Evolutionary conservation across 2,888 invertebrate species (phyloP), one percentile per base, ranked within the genome.

Genomic region (Volucella bombylans): DNA sequence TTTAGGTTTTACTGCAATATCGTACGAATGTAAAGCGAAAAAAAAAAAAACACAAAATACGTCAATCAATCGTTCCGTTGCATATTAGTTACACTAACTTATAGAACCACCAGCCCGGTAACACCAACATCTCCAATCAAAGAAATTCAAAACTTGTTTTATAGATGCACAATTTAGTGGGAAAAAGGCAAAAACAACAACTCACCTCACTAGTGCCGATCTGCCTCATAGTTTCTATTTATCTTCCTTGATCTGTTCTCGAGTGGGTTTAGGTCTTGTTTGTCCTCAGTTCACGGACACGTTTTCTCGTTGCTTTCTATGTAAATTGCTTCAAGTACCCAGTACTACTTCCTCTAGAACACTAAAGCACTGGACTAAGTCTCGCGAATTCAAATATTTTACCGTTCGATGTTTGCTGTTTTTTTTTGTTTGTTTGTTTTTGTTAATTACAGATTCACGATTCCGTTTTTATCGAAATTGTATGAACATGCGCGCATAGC

Each of bases 171-270:
- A 59, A 67, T 61, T 79, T 50, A 81, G 73, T 50, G 57, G 57
- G 50, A 54, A 55, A 61, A 18, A 69, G 45, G 47, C 11, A 61
- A 52, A 62, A 52, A 39, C 12, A 38, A 52, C 18, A 49, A 76
- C 85, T 85, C 77, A 85, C 85, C 85, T 85, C 85, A 62, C 81
- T 85, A 64, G 64, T 85, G 65, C 78, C 78, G 79, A 82, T 82
- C 64, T 81, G 81, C 81, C 85, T 81, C 85, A 85, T 85, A 64
- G 76, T 81, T 81, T 85, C 85, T 81, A 67, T 74, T 68, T 68
- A 45, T 55, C 54, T 71, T 79, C 71, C 71, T 79, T 57, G 45
- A 61, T 65, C 65, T 74, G 18, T 31, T 47, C 68, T 65, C 6
- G 47, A 57, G 59, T 62, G 38, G 64, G 65, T 47, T 55, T 64